These are phyloP conservation scores for Craterocephalus amniculus DNA, from an alignment of 2,797 vertebrate species.

Conservation along the genomic window DNA sequence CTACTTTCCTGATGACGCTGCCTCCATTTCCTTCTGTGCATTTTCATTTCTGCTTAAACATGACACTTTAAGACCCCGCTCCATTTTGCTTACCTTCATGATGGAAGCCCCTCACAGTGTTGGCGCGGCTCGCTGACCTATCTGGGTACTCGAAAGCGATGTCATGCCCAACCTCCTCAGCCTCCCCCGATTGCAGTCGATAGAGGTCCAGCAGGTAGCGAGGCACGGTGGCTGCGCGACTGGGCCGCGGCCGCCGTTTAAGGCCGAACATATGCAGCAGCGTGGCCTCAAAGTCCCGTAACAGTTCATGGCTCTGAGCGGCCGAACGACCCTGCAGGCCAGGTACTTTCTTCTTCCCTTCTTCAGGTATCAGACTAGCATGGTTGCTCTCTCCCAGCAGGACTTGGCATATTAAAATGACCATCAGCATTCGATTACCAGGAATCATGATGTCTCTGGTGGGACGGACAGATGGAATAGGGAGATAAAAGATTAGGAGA, in stretches of 20 bases:
- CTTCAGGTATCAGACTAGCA: slow-evolving; percentile 98
- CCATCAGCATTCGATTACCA: slow-evolving; percentile 99
- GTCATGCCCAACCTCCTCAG: slow-evolving; percentile 86
- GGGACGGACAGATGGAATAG: slow-evolving; percentile 49
- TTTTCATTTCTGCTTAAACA: slow-evolving; percentile 4
- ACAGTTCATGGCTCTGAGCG: slow-evolving; percentile 97
- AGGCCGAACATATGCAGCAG: slow-evolving; percentile 99
- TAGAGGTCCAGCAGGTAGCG: slow-evolving; percentile 97
- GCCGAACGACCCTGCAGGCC: slow-evolving; percentile 91
- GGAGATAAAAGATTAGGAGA: slow-evolving; percentile 48
- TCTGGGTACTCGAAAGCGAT: slow-evolving; percentile 92
- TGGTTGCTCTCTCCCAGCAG: slow-evolving; percentile 97
- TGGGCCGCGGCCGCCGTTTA: slow-evolving; percentile 93
- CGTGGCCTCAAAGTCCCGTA: slow-evolving; percentile 98
- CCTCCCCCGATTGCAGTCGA: slow-evolving; percentile 94
- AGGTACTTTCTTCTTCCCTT: slow-evolving; percentile 95
- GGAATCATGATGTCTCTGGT: slow-evolving; percentile 99
- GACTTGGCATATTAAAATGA: slow-evolving; percentile 99
- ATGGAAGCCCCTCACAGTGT: slow-evolving; percentile 99
- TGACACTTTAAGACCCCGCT: neutral
- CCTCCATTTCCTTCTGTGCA: neutral
- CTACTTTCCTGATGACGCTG: neutral
- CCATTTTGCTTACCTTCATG: slow-evolving; percentile 90
- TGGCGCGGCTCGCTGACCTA: slow-evolving; percentile 93
- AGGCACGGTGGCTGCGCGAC: slow-evolving; percentile 89